phyloP scores from a whole-genome alignment of 92 coral and sea anemone species.

The Desmophyllum pertusum region DNA sequence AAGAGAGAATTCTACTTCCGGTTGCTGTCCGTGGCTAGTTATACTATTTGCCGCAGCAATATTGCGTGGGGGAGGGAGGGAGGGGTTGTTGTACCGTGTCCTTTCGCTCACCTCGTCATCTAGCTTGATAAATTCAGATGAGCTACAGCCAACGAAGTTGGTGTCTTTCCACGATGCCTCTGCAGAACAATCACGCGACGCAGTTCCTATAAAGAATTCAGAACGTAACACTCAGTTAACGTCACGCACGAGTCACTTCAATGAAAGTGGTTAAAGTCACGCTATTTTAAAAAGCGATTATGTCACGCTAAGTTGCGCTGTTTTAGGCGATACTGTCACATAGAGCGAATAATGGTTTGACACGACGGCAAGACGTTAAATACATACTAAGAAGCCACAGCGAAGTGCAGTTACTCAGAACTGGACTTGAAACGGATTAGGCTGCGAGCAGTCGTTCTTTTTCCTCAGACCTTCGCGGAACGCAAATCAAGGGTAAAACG shows the following conservation, averaged over 20 bases:
- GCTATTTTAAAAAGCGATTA: neutral
- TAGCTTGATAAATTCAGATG: constrained; percentile 35
- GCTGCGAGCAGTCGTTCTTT: too few species aligned
- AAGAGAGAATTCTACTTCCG: too few species aligned
- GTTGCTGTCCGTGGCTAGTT: too few species aligned
- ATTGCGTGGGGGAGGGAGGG: too few species aligned
- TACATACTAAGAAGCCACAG: too few species aligned
- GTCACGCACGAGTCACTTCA: neutral
- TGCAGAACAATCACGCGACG: constrained; percentile 15
- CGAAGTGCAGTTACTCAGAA: too few species aligned
- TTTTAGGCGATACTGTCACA: neutral
- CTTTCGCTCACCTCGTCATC: constrained; percentile 55
- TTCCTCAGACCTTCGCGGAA: too few species aligned
- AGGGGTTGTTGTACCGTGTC: too few species aligned
- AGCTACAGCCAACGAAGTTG: constrained; percentile 52
- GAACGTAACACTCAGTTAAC: neutral
- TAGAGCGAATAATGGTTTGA: too few species aligned
- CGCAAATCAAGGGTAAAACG: neutral
- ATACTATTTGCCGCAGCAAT: too few species aligned
- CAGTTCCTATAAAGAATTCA: constrained; percentile 9
- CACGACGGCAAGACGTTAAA: too few species aligned
- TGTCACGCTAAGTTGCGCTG: neutral
- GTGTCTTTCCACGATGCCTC: constrained; percentile 45
- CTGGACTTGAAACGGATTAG: too few species aligned
- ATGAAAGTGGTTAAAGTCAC: neutral